A percentile compares a stretch with the other conserved stretches of the same genome.
Conservation (phyloP, 2,797 vertebrate species). For the Sorex maritimensis region DNA sequence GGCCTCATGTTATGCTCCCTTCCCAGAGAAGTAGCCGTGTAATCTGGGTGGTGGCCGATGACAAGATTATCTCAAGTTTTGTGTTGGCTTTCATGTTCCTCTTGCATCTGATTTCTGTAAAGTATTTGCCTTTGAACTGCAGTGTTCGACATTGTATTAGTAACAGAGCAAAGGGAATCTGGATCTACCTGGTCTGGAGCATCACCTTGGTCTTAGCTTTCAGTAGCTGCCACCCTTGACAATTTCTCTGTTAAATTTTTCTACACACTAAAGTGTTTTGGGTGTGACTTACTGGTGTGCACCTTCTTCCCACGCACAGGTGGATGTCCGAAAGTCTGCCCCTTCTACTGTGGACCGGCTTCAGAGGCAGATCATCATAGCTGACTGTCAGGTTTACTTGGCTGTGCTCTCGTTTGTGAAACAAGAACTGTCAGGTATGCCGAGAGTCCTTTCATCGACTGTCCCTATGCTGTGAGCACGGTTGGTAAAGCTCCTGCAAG, state of each 20-base stretch:
- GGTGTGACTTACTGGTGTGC: not conserved
- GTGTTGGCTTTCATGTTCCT: slow-evolving; percentile 3
- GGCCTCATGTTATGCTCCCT: no score
- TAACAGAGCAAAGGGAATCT: not conserved
- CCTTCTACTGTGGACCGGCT: slow-evolving; percentile 95
- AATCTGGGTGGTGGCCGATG: no score
- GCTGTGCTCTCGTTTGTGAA: slow-evolving; percentile 98
- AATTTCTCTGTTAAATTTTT: not conserved
- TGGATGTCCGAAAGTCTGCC: slow-evolving; percentile 94
- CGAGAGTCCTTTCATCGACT: slow-evolving; percentile 41
- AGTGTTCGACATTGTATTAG: not conserved
- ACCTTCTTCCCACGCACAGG: slow-evolving; percentile 88
- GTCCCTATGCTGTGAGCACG: not conserved
- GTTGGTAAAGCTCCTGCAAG: not conserved
- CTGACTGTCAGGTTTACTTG: slow-evolving; percentile 99
- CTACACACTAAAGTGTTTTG: not conserved
- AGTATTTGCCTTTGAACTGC: slow-evolving; percentile 14
- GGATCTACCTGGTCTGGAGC: not conserved
- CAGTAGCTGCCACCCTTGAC: not conserved
- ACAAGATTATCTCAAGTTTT: not conserved
- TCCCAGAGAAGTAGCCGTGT: no score
- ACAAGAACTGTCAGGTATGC: slow-evolving; percentile 97
- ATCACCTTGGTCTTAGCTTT: not conserved
- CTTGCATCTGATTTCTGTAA: not conserved
- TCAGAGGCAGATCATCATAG: slow-evolving; percentile 99